phyloP scores from a whole-genome alignment of 2,888 invertebrate species.

The Azorinus chamasolen region DNA sequence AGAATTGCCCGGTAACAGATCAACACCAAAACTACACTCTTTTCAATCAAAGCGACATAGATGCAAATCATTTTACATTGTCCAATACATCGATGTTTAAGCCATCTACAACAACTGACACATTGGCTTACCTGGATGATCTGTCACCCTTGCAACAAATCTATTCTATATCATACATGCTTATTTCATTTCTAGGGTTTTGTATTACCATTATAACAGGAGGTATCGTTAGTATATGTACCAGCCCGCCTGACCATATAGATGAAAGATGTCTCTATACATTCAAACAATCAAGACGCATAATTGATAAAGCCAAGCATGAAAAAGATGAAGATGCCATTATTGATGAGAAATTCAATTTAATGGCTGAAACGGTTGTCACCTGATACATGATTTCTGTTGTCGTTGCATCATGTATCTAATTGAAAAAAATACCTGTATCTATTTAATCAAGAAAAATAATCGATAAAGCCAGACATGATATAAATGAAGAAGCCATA shows the following conservation, averaged over 20 bases:
- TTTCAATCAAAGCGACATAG: too few relatives aligned
- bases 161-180: constrained; percentile 15
- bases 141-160: background rate
- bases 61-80: background rate
- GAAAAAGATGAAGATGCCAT: too few relatives aligned
- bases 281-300: background rate
- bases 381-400: too few relatives aligned
- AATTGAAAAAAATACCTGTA: too few relatives aligned
- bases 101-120: background rate
- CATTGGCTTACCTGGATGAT: background rate
- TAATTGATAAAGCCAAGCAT: too few relatives aligned
- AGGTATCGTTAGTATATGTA: constrained; percentile 8
- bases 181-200: constrained; percentile 22
- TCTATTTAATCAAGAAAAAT: too few relatives aligned
- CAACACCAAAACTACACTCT: background rate
- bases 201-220: constrained; percentile 9
- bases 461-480: too few relatives aligned
- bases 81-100: background rate
- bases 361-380: too few relatives aligned
- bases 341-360: too few relatives aligned
- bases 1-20: constrained; percentile 9
- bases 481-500: too few relatives aligned
- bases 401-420: too few relatives aligned
- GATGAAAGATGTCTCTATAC: constrained; percentile 22
- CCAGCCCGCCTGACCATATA: constrained; percentile 11